Base-by-base conservation (phyloP, 2,113 vertebrate species). In the Myiozetetes cayanensis region DNA sequence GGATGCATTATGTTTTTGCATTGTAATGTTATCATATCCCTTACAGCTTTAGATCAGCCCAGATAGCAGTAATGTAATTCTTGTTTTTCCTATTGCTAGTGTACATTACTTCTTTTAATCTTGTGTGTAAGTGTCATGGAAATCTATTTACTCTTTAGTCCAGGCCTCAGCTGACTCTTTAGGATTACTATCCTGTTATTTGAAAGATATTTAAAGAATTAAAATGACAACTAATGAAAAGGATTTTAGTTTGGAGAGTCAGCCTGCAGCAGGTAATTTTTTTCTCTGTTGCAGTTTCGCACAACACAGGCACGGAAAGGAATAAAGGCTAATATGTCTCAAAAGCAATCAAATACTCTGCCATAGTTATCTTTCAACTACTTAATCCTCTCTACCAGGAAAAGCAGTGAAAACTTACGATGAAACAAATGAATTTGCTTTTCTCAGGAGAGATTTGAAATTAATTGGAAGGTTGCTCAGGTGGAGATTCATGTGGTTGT, bases 41-140 rank as follows among this genome's bases (percentile, higher is more conserved):
- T 53, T 28, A 21, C 5, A 68, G 23, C 5, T 73, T 49, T 76
- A 80, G 25, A 49, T 70, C 23, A 73, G 5, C 7, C 20, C 3
- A 21, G 18, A 7, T 23, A 80, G 52, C 7, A 70, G 8, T 10
- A 62, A 61, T 0, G 0, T 49, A 63, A 39, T 49, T 56, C 27
- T 44, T 50, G 2, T 5, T 91, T 78, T 72, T 68, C 9, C 52
- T 67, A 0, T 63, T 10, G 39, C 6, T 39, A 37, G 14, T 46
- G 24, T 23, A 2, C 16, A 10, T 14, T 31, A 8, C 8, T 71
- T 37, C 41, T 52, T 73, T 77, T 70, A n/a, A 56, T 49, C 28
- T 49, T 77, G 9, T 7, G 58, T 33, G 3, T 16, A 78, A 67
- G 2, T 22, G 5, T 37, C 12, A 58, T 16, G n/a, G 43, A 77